These are phyloP conservation scores for Enhydra lutris DNA, from an alignment of 2,113 vertebrate species.

Conservation along the genomic window DNA sequence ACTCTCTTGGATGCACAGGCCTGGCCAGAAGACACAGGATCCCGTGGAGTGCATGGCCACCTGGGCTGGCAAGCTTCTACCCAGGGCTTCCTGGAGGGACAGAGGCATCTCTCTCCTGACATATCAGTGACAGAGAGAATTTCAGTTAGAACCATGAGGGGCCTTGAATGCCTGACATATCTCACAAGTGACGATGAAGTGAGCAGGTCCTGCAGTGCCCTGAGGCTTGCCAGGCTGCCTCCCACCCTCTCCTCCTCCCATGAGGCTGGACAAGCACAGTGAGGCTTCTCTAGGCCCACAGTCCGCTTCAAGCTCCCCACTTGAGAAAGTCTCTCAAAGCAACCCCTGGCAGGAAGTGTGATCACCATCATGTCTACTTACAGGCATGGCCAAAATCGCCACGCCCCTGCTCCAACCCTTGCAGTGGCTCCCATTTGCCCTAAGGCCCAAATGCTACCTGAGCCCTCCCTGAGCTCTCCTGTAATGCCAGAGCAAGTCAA, in stretches of 20 bases:
- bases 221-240: slow-evolving; percentile 42
- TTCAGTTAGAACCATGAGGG: slow-evolving; percentile 77
- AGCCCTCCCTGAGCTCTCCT: neutral
- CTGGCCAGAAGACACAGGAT: neutral
- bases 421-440: neutral
- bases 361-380: neutral
- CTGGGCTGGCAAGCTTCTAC: slow-evolving; percentile 74
- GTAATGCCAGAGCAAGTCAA: neutral
- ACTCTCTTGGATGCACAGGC: neutral
- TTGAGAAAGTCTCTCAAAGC: neutral
- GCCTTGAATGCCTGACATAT: slow-evolving; percentile 62
- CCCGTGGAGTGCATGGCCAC: slow-evolving; percentile 69
- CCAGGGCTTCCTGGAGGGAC: slow-evolving; percentile 77
- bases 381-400: neutral
- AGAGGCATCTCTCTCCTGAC: slow-evolving; percentile 69
- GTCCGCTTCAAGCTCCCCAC: neutral
- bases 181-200: slow-evolving; percentile 51
- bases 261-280: neutral
- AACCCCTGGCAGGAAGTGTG: neutral
- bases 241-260: neutral
- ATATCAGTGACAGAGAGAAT: slow-evolving; percentile 79
- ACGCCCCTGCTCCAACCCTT: neutral
- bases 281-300: neutral
- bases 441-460: neutral
- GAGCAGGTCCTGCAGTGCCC: slow-evolving; percentile 56